Conservation (phyloP, 1,140 invertebrate species). For the Leptinotarsa texana region DNA sequence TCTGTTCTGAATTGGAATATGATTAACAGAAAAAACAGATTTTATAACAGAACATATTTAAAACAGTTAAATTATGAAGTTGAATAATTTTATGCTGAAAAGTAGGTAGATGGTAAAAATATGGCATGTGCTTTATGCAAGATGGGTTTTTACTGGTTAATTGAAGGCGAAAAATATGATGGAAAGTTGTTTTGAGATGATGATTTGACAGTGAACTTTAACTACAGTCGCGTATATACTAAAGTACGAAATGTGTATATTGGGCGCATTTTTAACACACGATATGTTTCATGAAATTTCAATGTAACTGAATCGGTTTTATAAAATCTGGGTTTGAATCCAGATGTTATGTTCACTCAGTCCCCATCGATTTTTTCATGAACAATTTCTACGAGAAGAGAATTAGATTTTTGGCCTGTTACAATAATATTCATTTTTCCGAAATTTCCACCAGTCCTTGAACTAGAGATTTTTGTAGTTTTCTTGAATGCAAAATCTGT, state of each 20-base stretch:
- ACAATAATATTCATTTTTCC: conserved; percentile 21
- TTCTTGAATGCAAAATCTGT: neutral
- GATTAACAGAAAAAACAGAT: too few species aligned
- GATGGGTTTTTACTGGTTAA: conserved; percentile 19
- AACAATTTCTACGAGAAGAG: conserved; percentile 31
- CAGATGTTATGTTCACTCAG: neutral
- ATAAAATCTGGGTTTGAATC: neutral
- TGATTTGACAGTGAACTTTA: neutral
- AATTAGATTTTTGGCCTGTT: conserved; percentile 35
- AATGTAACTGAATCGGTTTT: conserved; percentile 6
- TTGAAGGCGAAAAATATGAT: neutral
- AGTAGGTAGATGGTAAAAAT: conserved; percentile 17
- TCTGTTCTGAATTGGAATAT: neutral
- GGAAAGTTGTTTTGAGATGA: neutral
- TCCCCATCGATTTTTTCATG: neutral
- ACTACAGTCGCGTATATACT: neutral
- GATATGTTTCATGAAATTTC: conserved; percentile 2
- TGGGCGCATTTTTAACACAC: conserved; percentile 6
- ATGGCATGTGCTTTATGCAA: neutral
- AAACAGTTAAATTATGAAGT: neutral
- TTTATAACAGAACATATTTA: too few species aligned
- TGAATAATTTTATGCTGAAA: conserved; percentile 1
- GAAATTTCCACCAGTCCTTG: neutral
- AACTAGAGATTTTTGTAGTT: conserved; percentile 31
- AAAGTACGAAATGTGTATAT: neutral